Base-by-base conservation (phyloP, 2,797 vertebrate species). In the Microctenopoma stevenorrisi region DNA sequence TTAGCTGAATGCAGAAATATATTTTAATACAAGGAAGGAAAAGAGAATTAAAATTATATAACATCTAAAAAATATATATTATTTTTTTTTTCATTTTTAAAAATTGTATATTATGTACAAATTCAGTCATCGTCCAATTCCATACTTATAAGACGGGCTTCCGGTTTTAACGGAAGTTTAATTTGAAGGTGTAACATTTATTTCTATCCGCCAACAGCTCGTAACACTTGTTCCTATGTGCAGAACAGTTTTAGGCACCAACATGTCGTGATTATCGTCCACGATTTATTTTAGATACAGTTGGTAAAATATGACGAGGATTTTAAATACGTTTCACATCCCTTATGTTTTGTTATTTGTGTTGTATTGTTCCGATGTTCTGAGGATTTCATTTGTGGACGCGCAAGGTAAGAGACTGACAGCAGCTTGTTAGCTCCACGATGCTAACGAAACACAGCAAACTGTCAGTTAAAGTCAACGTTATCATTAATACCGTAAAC, bases 331-430 rank as follows among this genome's bases (percentile, higher is more conserved):
- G 5, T 10, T 67, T 25, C 43, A 54, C 7, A 3, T 78, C 2
- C 22, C 25, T 2, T 68, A 15, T 63, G 3, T 68, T 46, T 73
- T 92, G 15, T 65, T 85, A 0, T 86, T 86, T 33, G 18, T 87
- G 5, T 14, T 85, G 9, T 76, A 22, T 72, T 18, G 46, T 28
- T 66, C 0, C 26, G 10, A 58, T 18, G 7, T 76, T 10, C 64
- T 73, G 9, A 76, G 5, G 9, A 48, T 70, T 51, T 76, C 73
- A 43, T 60, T 75, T 3, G 82, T 55, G 46, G 42, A 56, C 11
- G 85, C 81, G 4, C 76, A 88, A 83, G 91, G 93, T 94, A 86
- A 73, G 89, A 42, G 6, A 43, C 59, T 7, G 60, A 51, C 15
- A 1, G 44, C 43, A 37, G 51, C 48, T 48, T 5, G 28, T 46